Evolutionary conservation across 2,888 invertebrate species (phyloP).

Genomic region (Pyrrhosoma nymphula): DNA sequence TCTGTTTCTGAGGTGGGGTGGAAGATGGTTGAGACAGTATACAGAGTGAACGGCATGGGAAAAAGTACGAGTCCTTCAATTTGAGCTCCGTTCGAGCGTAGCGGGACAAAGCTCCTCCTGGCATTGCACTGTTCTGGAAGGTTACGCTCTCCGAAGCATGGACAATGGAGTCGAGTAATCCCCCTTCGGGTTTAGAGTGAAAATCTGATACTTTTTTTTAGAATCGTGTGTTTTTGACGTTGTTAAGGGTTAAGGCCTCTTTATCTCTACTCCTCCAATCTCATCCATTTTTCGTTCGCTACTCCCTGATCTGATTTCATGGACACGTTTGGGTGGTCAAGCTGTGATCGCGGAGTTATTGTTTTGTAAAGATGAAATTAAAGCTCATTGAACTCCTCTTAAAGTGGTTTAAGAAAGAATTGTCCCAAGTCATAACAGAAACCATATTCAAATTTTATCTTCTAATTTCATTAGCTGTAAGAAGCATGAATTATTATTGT

Average conservation of each 20-base stretch:
- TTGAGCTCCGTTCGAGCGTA: background rate
- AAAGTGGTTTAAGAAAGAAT: too few relatives aligned
- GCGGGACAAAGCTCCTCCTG: background rate
- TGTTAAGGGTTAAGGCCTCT: background rate
- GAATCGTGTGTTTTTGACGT: background rate
- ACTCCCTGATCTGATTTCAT: background rate
- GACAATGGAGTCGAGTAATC: background rate
- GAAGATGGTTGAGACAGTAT: background rate
- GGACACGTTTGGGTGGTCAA: background rate
- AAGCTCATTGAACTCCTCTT: background rate
- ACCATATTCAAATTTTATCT: too few relatives aligned
- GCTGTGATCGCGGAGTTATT: background rate
- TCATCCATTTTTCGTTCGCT: background rate
- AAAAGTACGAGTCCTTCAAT: background rate
- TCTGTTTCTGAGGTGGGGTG: background rate
- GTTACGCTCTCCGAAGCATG: slow-evolving; percentile 22
- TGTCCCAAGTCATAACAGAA: too few relatives aligned
- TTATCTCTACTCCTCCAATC: too few relatives aligned
- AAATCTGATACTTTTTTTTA: background rate
- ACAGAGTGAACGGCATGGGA: background rate
- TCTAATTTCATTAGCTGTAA: too few relatives aligned
- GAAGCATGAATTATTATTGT: too few relatives aligned
- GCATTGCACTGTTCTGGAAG: background rate
- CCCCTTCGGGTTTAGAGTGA: background rate
- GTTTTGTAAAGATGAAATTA: background rate